phyloP scores from a whole-genome alignment of 2,797 vertebrate genomes.

The Zalophus californianus region DNA sequence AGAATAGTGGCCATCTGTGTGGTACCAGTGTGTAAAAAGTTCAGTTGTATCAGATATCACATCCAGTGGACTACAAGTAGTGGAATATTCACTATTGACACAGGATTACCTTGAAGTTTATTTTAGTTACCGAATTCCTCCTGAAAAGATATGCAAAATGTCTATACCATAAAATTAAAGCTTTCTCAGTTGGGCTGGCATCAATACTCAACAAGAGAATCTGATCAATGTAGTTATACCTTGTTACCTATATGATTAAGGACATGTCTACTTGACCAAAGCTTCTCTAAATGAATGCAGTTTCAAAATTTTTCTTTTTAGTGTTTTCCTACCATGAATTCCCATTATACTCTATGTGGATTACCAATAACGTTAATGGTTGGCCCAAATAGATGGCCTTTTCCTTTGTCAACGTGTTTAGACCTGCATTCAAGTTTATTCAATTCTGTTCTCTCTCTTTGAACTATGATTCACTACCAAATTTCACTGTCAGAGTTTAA shows the following conservation, averaged over 20 bases:
- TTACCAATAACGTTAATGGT: neutral
- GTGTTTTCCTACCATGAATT: neutral
- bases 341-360: neutral
- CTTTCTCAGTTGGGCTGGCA: neutral
- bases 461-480: neutral
- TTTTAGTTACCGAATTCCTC: neutral
- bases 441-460: neutral
- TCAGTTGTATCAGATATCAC: neutral
- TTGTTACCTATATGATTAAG: neutral
- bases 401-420: neutral
- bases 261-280: neutral
- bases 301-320: neutral
- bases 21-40: neutral
- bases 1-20: neutral
- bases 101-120: neutral
- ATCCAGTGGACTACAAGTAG: neutral
- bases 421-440: neutral
- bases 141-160: neutral
- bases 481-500: neutral
- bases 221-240: neutral
- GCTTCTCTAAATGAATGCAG: neutral
- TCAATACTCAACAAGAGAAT: slow-evolving; percentile 28
- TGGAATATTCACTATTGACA: neutral
- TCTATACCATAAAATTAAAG: neutral
- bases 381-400: neutral